Evolutionary conservation across 2,797 vertebrate genomes (phyloP), one percentile per base, ranked within the genome.

Genomic region (Cossypha niveicapilla): DNA sequence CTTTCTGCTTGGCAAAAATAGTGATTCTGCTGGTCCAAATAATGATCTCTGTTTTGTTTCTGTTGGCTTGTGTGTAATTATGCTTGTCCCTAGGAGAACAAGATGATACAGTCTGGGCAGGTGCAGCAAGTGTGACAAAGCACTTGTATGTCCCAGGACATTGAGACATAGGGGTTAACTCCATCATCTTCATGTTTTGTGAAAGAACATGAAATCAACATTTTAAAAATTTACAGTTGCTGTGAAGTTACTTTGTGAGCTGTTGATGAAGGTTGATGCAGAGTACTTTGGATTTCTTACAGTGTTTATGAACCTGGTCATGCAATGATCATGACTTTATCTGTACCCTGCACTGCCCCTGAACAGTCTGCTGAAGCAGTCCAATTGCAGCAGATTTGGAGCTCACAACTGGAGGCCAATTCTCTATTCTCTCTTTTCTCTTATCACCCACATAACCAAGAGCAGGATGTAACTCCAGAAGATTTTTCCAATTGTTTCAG

Each of bases 1-100:
- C 86, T 92, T 82, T 95, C 81, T 94, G 35, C 56, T 90, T 93
- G 91, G 92, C 91, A 87, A 93, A 92, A 54, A 39, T 39, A 39
- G 15, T 39, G 39, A 39, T 39, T 39, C 39, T 39, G 56, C 81
- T 94, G 67, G 50, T 93, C 84, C 77, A 96, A 63, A 72, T 54
- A 86, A 57, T 90, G 76, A 82, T 65, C 90, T 93, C 35, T 21
- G 58, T 68, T 82, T 76, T 87, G 30, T 75, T 93, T 58, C 62
- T 63, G 21, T 47, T 87, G 75, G 34, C 25, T 94, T 75, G 15
- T 51, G 63, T 79, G 62, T 71, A 95, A 57, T 77, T 71, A 34
- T 56, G 27, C 53, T 41, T 65, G 18, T 67, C 25, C 44, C n/a
- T 34, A 27, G 44, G 50, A 89, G 72, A 92, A 67, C 1, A 6